Evolutionary conservation across 2,888 invertebrate species (phyloP), one percentile per base, ranked within the genome.

Genomic region (Auanema sp.): DNA sequence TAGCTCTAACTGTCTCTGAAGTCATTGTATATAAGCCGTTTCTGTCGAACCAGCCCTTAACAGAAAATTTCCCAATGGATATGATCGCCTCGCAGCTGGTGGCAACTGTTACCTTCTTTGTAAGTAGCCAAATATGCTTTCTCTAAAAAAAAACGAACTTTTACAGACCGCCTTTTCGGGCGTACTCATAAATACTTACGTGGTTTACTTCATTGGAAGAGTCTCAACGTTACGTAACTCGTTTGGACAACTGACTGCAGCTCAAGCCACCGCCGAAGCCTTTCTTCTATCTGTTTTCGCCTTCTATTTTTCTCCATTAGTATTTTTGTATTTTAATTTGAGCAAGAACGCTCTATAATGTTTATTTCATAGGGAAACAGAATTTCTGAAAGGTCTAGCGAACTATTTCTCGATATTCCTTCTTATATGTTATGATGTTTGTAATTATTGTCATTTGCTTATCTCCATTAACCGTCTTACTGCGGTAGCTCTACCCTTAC

Each of bases 391-490:
- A 12, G 21, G 52, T 23, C 11, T 16, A 16, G 51, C 63, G n/a
- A 41, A 43, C 16, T n/a, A 14, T 14, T 25, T 52, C 12, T 57
- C 58, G 5, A 44, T 33, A n/a, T 53, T 63, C 21, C 42, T 50
- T n/a, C 52, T 58, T 5, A 52, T 63, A 11, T 63, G 63, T 52
- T 58, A 63, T 21, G 63, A 63, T 40, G 52, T 63, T 44, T 58
- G 57, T 23, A 49, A 56, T n/a, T 61, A 47, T 43, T 52, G 40
- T 18, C 61, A 61, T 49, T 43, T 61, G 16, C 50, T 61, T 18
- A 61, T 61, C 14, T 16, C 61, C 0, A 14, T 61, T 6, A 61
- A 61, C 16, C 56, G 61, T 14, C 18, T 61, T 4, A 41, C 18
- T n/a, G 61, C 61, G 14, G 50, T 61, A 21, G 47, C 21, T 18